Percentiles rank a stretch among this genome's conserved stretches.
phyloP scores from a whole-genome alignment of 1,140 invertebrate genomes.

The Ostrea edulis region DNA sequence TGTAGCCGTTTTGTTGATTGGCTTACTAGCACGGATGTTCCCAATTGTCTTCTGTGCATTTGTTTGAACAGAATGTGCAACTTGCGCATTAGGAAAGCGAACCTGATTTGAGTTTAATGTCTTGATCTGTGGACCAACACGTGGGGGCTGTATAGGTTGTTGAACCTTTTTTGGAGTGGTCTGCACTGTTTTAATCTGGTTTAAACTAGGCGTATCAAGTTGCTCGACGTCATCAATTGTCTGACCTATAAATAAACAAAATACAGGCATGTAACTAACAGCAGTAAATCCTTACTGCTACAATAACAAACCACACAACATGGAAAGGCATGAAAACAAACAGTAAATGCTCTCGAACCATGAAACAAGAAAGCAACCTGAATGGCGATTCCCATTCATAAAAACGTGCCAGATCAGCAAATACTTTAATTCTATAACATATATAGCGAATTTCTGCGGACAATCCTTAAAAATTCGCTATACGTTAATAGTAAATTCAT shows the following conservation, averaged over 20 bases:
- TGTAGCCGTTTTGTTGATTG: background rate
- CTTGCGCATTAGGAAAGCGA: background rate
- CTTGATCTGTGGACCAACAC: background rate
- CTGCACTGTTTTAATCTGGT: background rate
- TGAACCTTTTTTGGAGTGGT: background rate
- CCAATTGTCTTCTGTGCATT: background rate
- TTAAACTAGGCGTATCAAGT: background rate
- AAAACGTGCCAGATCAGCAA: too few relatives aligned
- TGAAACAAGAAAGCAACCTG: too few relatives aligned
- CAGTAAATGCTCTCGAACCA: too few relatives aligned
- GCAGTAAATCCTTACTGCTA: too few relatives aligned
- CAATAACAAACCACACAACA: too few relatives aligned
- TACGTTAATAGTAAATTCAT: too few relatives aligned
- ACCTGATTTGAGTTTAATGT: background rate
- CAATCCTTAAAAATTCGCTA: too few relatives aligned
- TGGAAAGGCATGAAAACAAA: too few relatives aligned
- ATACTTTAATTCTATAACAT: too few relatives aligned
- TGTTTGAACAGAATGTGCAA: background rate
- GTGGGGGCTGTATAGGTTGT: background rate
- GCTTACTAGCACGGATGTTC: background rate
- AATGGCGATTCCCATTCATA: too few relatives aligned
- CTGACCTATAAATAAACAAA: background rate
- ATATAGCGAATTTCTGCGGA: too few relatives aligned
- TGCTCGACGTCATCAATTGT: background rate
- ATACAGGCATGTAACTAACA: background rate